These are phyloP conservation scores for Hippolais icterina DNA, from an alignment of 2,113 vertebrate genomes.

Conservation along the genomic window DNA sequence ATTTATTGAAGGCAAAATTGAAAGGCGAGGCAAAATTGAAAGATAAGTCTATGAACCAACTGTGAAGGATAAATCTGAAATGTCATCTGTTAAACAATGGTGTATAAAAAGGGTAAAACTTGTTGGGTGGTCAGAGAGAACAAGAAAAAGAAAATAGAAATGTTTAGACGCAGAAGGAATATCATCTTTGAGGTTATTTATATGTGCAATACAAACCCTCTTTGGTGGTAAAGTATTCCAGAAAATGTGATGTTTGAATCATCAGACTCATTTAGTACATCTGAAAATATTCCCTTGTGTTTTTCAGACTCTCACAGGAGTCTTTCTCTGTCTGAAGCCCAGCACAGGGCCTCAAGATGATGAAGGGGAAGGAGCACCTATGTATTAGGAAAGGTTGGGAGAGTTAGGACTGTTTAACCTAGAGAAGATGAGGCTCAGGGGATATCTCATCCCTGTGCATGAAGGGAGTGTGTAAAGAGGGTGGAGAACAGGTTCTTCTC, in stretches of 20 bases:
- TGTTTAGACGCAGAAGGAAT: background rate
- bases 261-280: background rate
- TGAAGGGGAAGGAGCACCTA: background rate
- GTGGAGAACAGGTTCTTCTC: background rate
- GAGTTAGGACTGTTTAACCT: background rate
- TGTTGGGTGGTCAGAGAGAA: background rate
- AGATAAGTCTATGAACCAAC: background rate
- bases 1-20: background rate
- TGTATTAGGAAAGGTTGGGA: background rate
- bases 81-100: fast-evolving
- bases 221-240: background rate
- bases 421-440: background rate
- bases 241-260: background rate
- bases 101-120: background rate
- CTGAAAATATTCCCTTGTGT: background rate
- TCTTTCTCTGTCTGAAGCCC: background rate
- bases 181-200: background rate
- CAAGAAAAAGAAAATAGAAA: background rate
- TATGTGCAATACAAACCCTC: background rate
- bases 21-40: background rate
- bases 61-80: background rate
- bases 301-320: background rate
- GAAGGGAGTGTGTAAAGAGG: background rate
- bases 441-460: background rate
- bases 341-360: background rate